These are phyloP conservation scores for Magallana gigas DNA, from an alignment of 1,140 invertebrate species.

Conservation along the genomic window DNA sequence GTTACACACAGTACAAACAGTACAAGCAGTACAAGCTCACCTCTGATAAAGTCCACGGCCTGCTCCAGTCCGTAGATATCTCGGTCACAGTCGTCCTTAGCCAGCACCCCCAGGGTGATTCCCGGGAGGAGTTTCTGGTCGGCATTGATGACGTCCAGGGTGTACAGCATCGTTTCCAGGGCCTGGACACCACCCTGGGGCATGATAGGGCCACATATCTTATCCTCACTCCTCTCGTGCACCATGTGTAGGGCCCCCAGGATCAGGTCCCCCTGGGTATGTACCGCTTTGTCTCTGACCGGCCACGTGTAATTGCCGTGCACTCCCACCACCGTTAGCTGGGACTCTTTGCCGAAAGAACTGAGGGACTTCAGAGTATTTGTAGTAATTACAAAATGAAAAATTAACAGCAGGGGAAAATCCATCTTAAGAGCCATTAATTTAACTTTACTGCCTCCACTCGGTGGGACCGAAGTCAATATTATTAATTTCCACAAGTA, in stretches of 20 bases:
- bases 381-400: constrained; percentile 13
- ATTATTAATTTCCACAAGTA: constrained; percentile 26
- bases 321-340: constrained; percentile 6
- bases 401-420: neutral
- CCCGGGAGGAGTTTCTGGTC: constrained; percentile 84
- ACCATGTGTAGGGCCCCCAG: constrained; percentile 97
- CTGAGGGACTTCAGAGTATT: neutral
- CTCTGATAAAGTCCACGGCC: constrained; percentile 98
- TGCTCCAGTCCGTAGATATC: constrained; percentile 97
- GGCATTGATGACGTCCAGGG: constrained; percentile 89
- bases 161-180: constrained; percentile 94
- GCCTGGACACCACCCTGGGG: constrained; percentile 94
- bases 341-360: constrained; percentile 28
- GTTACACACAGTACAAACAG: no score
- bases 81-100: constrained; percentile 97
- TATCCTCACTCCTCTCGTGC: constrained; percentile 91
- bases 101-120: constrained; percentile 90
- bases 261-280: constrained; percentile 88
- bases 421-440: constrained; percentile 16
- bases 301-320: constrained; percentile 85
- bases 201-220: constrained; percentile 93
- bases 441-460: neutral
- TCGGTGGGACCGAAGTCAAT: neutral
- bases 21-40: constrained; percentile 82
- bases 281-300: constrained; percentile 88